These are phyloP conservation scores for Drosophila gaucha DNA, from an alignment of 2,888 invertebrate genomes.

Conservation along the genomic window DNA sequence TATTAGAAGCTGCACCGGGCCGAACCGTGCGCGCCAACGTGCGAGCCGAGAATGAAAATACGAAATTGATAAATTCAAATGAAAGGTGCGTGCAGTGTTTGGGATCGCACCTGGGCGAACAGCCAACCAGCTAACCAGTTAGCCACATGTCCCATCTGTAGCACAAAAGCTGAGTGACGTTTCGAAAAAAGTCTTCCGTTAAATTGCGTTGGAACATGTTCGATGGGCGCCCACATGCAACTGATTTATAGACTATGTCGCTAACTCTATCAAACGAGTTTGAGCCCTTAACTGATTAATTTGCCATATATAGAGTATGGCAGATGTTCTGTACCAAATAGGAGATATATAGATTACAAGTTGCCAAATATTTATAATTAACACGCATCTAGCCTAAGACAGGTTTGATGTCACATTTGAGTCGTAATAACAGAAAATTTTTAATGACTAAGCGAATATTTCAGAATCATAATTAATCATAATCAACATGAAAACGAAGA, in stretches of 20 bases:
- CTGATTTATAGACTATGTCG: constrained; percentile 31
- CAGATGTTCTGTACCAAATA: constrained; percentile 22
- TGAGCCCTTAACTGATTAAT: background rate
- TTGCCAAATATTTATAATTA: constrained; percentile 3
- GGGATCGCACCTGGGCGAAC: constrained; percentile 8
- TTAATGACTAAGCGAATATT: background rate
- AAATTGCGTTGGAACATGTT: constrained; percentile 64
- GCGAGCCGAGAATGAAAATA: constrained; percentile 72
- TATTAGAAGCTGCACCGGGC: constrained; percentile 18
- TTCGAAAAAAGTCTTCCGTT: constrained; percentile 53
- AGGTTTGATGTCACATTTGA: constrained; percentile 2
- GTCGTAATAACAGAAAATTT: background rate
- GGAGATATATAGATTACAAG: background rate
- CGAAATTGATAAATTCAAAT: constrained; percentile 44
- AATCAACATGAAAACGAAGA: background rate
- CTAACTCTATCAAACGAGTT: background rate
- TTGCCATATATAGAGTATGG: constrained; percentile 5
- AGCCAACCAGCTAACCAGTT: constrained; percentile 11
- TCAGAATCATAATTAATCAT: background rate
- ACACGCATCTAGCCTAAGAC: background rate
- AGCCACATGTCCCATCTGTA: constrained; percentile 20
- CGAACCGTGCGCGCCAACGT: constrained; percentile 68
- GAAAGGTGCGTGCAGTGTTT: constrained; percentile 52
- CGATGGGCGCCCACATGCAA: constrained; percentile 63
- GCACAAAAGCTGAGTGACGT: constrained; percentile 20